Evolutionary conservation across 2,888 invertebrate species (phyloP), one percentile per base, ranked within the genome.

Genomic region (Operophtera brumata): DNA sequence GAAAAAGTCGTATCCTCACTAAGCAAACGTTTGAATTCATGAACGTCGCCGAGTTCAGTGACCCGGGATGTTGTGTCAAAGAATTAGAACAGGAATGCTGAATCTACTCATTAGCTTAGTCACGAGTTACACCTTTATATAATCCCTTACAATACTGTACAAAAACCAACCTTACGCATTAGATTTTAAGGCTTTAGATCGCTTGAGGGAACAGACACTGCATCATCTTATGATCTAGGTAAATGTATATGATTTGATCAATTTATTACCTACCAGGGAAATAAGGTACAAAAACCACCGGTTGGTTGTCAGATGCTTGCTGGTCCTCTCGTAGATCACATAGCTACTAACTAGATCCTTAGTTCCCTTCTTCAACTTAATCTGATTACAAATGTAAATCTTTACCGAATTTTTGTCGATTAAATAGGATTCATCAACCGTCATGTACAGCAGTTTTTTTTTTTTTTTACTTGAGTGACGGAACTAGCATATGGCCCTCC

Each of bases 61-160:
- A 86, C 84, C 85, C 80, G 81, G 71, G 74, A 73, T 83, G 84
- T 86, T 85, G 84, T 78, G 75, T 80, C 80, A 77, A 78, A 76
- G 78, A 82, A 84, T 86, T 86, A 84, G 85, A 82, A 67, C 78
- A 69, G 64, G 70, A 60, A 68, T 71, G 75, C 70, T 70, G 75
- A 67, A 77, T 78, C 68, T 69, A 68, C 77, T 82, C 79, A 84
- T 85, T 84, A 83, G 75, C 78, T 72, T 65, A 70, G 76, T 80
- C 80, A 79, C 78, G 77, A 80, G 68, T 82, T 75, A 75, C 80
- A 80, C 80, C 75, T 79, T 70, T 67, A 66, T 69, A 71, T 64
- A 71, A 72, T 76, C 57, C 58, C 53, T 47, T 35, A 25, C 9
- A 41, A 41, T 30, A 25, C 10, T 39, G 52, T 43, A 35, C 57